Evolutionary conservation across 2,797 vertebrate species (phyloP), one percentile per base, ranked within the genome.

Genomic region (Benthosema pterotum): DNA sequence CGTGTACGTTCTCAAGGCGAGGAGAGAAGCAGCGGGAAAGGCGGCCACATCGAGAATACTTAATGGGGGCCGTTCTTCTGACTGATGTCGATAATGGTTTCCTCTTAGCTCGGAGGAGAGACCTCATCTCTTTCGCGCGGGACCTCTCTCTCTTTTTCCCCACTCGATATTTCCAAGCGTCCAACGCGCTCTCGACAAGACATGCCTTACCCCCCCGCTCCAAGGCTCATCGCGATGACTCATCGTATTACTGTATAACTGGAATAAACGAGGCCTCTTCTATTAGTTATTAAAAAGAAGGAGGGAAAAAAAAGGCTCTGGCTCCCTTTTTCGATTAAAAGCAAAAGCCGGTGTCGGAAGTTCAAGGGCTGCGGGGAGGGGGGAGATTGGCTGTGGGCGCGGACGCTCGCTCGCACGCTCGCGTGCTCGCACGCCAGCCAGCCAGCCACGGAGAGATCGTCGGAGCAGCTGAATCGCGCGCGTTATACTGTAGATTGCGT

Each of bases 361-460:
- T 91, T 91, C 78, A 91, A 91, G 90, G 88, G 89, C 89, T 91
- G 87, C 62, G 13, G 81, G n/a, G n/a, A n/a, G n/a, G n/a, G n/a
- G n/a, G 85, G 85, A 86, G 78, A 82, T 68, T 60, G 74, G 74
- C 0, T 52, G 54, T 52, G 15, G 74, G 80, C 76, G 2, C 22
- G 22, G 3, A 25, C 22, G 22, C 22, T 3, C 22, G 3, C 22
- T 2, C 22, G 22, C 22, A 22, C 22, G 22, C 22, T 2, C 22
- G 4, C n/a, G n/a, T n/a, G n/a, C n/a, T 3, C 22, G 22, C 22
- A 25, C 22, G 22, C 22, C 22, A 25, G n/a, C n/a, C n/a, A n/a
- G n/a, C n/a, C n/a, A n/a, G n/a, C n/a, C 5, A 25, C 22, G 5
- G 50, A 38, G 63, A 75, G 67, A 73, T 43, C 49, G 57, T 43